Percentiles rank a stretch among this genome's conserved stretches.
These are phyloP conservation scores for Apeltes quadracus DNA, from an alignment of 2,113 vertebrate species.

Conservation along the genomic window DNA sequence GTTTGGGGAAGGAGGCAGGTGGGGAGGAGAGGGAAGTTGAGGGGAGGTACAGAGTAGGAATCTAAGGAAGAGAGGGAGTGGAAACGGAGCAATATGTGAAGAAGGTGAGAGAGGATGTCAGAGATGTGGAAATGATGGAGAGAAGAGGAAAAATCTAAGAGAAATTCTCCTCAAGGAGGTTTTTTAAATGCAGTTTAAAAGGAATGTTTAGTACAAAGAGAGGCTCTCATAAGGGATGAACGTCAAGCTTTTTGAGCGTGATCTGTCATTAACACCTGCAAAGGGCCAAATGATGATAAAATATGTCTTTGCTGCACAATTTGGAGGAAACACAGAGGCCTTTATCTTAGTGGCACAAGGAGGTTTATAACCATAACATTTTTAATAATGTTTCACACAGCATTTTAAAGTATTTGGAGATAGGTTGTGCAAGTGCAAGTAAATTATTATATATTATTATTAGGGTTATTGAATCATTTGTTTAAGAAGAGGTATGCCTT, in stretches of 20 bases:
- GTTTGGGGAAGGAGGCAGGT: conserved; percentile 57
- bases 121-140: conserved; percentile 46
- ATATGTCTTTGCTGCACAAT: conserved; percentile 40
- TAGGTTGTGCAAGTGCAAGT: background rate
- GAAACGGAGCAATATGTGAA: conserved; percentile 39
- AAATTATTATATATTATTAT: too few species aligned
- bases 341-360: conserved; percentile 20
- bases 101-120: conserved; percentile 44
- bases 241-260: conserved; percentile 52
- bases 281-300: conserved; percentile 56
- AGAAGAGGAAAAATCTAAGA: conserved; percentile 27
- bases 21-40: conserved; percentile 44
- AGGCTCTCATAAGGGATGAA: conserved; percentile 83
- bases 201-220: conserved; percentile 81
- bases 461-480: background rate
- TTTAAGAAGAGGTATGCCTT: background rate
- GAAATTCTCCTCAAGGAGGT: conserved; percentile 56
- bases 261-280: conserved; percentile 45
- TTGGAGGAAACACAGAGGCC: conserved; percentile 38
- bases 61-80: conserved; percentile 47
- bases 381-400: background rate
- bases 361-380: background rate
- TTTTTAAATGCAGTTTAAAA: conserved; percentile 35
- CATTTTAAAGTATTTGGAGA: background rate
- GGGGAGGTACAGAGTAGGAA: conserved; percentile 58